phyloP scores from a whole-genome alignment of 1,140 invertebrate genomes.

The Globodera ellingtonae region DNA sequence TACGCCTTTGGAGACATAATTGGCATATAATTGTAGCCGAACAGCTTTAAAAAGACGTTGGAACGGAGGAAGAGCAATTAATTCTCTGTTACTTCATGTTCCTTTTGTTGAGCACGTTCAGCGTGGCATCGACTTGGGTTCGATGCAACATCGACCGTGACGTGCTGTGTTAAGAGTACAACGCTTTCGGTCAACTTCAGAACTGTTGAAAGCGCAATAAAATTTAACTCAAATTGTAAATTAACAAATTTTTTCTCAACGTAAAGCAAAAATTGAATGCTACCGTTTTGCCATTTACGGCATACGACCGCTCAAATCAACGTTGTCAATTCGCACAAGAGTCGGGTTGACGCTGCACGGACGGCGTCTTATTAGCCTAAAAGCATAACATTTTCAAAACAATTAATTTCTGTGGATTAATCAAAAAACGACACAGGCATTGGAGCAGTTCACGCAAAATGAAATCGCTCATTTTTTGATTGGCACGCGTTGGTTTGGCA shows the following conservation, averaged over 20 bases:
- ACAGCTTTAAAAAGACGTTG: not conserved
- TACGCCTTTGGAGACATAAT: constrained; percentile 20
- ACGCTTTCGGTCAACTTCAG: constrained; percentile 33
- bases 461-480: constrained; percentile 31
- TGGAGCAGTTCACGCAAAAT: constrained; percentile 35
- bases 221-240: constrained; percentile 2
- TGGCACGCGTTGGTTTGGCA: constrained; percentile 34
- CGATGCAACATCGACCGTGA: constrained; percentile 30
- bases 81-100: constrained; percentile 29
- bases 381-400: not conserved
- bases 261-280: constrained; percentile 33
- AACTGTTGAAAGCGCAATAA: constrained; percentile 11
- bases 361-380: constrained; percentile 13
- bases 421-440: constrained; percentile 1
- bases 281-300: not conserved
- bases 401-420: not conserved
- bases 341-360: constrained; percentile 22
- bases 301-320: constrained; percentile 5
- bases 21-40: constrained; percentile 34
- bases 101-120: constrained; percentile 35
- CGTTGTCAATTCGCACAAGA: constrained; percentile 8
- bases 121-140: constrained; percentile 19
- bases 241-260: constrained; percentile 27
- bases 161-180: constrained; percentile 18
- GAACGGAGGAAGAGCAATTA: not conserved